Evolutionary conservation across 2,888 invertebrate genomes (phyloP).

Genomic region (Pristionchus japonicus): DNA sequence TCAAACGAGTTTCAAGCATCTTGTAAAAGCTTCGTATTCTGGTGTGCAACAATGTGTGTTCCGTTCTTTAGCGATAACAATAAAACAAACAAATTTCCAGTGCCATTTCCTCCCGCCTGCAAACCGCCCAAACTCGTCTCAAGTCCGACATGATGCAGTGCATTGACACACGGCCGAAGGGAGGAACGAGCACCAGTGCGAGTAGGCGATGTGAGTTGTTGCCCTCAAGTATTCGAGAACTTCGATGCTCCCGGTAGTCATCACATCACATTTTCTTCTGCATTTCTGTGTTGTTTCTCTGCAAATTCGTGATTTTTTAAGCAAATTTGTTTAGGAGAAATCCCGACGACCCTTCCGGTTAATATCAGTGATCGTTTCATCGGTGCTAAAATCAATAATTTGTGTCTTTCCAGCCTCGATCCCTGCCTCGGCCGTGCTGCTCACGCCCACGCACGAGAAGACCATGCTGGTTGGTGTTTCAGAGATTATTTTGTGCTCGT

Average conservation of each 20-base stretch:
- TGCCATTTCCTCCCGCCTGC: constrained; percentile 60
- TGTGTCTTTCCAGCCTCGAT: background rate
- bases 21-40: too few relatives aligned
- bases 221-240: too few relatives aligned
- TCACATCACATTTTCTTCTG: too few relatives aligned
- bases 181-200: constrained; percentile 67
- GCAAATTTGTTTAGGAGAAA: too few relatives aligned
- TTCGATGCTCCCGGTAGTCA: too few relatives aligned
- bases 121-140: constrained; percentile 73
- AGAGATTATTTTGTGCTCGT: background rate
- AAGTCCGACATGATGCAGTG: constrained; percentile 73
- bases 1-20: too few relatives aligned
- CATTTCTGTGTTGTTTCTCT: too few relatives aligned
- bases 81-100: background rate
- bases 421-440: constrained; percentile 37
- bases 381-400: constrained; percentile 6
- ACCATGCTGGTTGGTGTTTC: background rate
- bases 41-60: too few relatives aligned
- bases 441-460: constrained; percentile 47
- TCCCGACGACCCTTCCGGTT: too few relatives aligned
- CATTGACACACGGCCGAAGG: constrained; percentile 63
- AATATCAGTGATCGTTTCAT: too few relatives aligned
- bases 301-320: too few relatives aligned
- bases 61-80: too few relatives aligned
- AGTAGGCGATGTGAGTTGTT: constrained; percentile 70